Evolutionary conservation across 1,140 invertebrate species (phyloP), one percentile per base, ranked within the genome.

Genomic region (Eumeta japonica): DNA sequence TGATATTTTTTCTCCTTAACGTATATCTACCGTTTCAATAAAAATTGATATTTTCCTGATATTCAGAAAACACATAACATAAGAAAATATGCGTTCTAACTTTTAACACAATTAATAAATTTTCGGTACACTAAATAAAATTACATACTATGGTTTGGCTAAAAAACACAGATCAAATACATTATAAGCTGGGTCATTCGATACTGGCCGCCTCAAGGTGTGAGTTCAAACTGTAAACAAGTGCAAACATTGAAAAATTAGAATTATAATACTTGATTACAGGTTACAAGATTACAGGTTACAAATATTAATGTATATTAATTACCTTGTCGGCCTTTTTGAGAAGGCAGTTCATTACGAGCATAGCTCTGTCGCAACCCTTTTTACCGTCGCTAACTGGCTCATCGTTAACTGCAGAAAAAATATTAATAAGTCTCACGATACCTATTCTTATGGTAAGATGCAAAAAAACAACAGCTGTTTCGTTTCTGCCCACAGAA

Each of bases 341-440:
- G 5, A 51, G 4, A 1, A 49, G 31, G 39, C 62, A 73, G 50
- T 60, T 59, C 33, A 71, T 68, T 16, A 71, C 51, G 10, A 73
- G 28, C 1, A 40, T 55, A 3, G 68, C 61, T 42, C 68, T 50
- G 0, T 71, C 68, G 37, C 68, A 73, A 10, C 66, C 65, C 33
- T 67, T 62, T 16, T 65, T 52, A 1, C 64, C 64, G 20, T 73
- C 65, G 27, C 41, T 57, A 2, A 71, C 66, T 34, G 41, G 12
- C 4, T 44, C 40, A 2, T 37, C 35, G 11, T 14, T 37, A 10
- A 28, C 35, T 37, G 27, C 17, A 36, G 28, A 14, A 37, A 12
- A 35, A 35, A 7, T n/a, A n/a, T n/a, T n/a, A n/a, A n/a, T n/a
- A n/a, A n/a, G n/a, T n/a, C n/a, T n/a, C n/a, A n/a, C n/a, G n/a